Percentiles rank a stretch among this genome's conserved stretches.
Evolutionary conservation across 2,888 invertebrate genomes (phyloP).

Genomic region (Limnephilus marmoratus): DNA sequence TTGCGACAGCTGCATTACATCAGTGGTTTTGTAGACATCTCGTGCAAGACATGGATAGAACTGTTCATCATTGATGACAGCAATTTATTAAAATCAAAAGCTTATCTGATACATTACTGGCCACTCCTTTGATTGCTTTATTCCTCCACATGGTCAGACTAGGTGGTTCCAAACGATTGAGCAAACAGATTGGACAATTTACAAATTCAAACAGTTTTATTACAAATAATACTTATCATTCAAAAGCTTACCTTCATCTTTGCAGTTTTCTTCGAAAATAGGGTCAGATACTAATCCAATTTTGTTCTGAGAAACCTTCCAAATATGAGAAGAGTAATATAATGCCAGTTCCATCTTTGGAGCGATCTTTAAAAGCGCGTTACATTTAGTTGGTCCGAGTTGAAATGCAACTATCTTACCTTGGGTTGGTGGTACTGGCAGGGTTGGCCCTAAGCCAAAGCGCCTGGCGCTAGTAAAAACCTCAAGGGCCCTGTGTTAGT

Average conservation of each 20-base stretch:
- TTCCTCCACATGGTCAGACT: background rate
- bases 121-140: slow-evolving; percentile 3
- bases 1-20: background rate
- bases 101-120: background rate
- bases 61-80: background rate
- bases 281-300: background rate
- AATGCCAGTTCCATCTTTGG: background rate
- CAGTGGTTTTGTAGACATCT: background rate
- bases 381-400: background rate
- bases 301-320: background rate
- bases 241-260: background rate
- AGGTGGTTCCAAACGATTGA: slow-evolving; percentile 26
- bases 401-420: background rate
- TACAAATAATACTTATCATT: slow-evolving; percentile 9
- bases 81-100: background rate
- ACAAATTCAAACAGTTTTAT: slow-evolving; percentile 37
- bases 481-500: too few species aligned
- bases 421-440: background rate
- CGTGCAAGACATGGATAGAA: background rate
- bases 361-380: background rate
- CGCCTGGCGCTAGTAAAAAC: too few species aligned
- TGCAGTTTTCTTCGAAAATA: background rate
- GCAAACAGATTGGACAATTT: slow-evolving; percentile 36
- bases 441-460: too few species aligned
- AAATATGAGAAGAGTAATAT: background rate